Base-by-base conservation (phyloP, 2,888 invertebrate species). In the Erebia epiphron region DNA sequence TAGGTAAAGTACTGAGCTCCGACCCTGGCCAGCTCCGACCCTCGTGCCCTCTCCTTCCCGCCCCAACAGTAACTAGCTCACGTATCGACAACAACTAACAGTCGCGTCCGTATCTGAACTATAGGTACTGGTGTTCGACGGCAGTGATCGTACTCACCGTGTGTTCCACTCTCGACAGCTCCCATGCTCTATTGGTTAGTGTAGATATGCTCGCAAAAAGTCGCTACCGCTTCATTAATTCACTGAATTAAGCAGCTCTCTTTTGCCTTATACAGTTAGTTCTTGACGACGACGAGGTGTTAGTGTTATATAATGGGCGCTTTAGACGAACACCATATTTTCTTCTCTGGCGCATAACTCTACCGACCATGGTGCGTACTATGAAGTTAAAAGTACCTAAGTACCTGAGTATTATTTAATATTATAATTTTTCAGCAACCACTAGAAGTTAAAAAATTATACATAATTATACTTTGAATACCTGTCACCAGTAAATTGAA, bases 151-250 rank as follows among this genome's bases (percentile, higher is more conserved):
- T 77, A 69, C 77, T 73, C 77, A 77, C 76, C 79, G 89, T 88
- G 90, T 91, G 91, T 89, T 91, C 90, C 87, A 86, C 90, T 82
- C 86, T 88, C 86, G 88, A 88, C 89, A 87, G 89, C 86, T 91
- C 91, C 88, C 90, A 92, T 92, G 91, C 86, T 86, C 86, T 86
- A 82, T 90, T 90, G 91, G 91, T 91, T 87, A 90, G 91, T 91
- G 81, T 67, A 50, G 75, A 73, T 77, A 78, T 77, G 66, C 63
- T 67, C 65, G 70, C 70, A 68, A 68, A 66, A 70, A 70, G 68
- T 61, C 64, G 70, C 70, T 60, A 26, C 66, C 61, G 71, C 71
- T 73, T 70, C 54, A 72, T 72, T 26, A 68, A 69, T 74, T 67
- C 68, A 64, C 60, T 72, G 57, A 64, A 74, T 68, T 63, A 68